phyloP scores from a whole-genome alignment of 92 coral and sea anemone genomes.

The Meandrina meandrites region DNA sequence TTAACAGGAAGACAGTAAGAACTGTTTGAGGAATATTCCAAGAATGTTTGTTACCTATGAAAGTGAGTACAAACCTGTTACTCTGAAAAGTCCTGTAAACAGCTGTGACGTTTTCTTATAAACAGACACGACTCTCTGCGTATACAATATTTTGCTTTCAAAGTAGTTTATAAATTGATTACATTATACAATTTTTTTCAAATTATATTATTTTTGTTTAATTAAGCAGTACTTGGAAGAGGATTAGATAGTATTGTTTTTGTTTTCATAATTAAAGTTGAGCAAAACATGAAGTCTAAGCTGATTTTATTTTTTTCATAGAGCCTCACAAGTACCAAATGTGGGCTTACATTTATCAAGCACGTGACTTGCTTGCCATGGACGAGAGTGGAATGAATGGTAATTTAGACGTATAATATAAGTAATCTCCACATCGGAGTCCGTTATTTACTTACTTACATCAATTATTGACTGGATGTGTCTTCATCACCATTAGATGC shows the following conservation, averaged over 20 bases:
- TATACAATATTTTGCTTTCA: neutral
- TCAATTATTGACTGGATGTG: neutral
- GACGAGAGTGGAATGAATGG: slow-evolving; percentile 97
- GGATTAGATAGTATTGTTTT: too few species aligned
- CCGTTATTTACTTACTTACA: neutral
- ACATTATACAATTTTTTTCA: neutral
- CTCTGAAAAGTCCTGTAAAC: neutral
- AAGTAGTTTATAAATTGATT: neutral
- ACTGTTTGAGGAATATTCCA: slow-evolving; percentile 75
- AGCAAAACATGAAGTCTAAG: neutral
- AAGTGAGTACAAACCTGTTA: slow-evolving; percentile 60
- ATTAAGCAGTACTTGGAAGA: neutral
- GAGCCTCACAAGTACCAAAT: slow-evolving; percentile 89
- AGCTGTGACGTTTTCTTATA: neutral
- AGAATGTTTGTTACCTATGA: slow-evolving; percentile 91
- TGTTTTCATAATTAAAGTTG: too few species aligned
- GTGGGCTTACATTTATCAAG: slow-evolving; percentile 94
- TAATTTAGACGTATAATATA: neutral
- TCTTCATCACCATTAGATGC: slow-evolving; percentile 56
- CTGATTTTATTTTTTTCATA: slow-evolving; percentile 1
- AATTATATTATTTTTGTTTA: neutral
- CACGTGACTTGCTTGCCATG: slow-evolving; percentile 85
- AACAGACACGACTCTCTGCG: neutral
- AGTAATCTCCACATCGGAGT: neutral
- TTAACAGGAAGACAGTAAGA: slow-evolving; percentile 57